phyloP scores from a whole-genome alignment of 2,797 vertebrate species.

The Galago senegalensis region DNA sequence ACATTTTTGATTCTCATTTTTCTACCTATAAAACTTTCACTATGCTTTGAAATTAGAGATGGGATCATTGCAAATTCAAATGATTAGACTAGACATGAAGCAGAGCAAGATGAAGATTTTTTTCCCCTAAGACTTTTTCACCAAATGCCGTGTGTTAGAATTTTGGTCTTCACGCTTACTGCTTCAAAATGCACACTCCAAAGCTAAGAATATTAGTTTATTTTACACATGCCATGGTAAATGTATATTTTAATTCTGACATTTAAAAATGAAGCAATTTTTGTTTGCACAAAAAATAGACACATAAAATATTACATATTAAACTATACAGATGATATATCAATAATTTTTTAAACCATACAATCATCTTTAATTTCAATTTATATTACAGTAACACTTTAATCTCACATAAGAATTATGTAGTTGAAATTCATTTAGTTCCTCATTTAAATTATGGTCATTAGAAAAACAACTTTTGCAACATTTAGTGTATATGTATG shows the following conservation, averaged over 20 bases:
- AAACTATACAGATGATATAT: conserved; percentile 18
- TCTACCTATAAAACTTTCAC: background rate
- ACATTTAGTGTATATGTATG: background rate
- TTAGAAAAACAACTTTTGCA: background rate
- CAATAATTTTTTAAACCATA: background rate
- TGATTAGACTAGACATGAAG: background rate
- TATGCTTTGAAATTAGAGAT: background rate
- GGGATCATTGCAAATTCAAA: background rate
- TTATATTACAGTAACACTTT: background rate
- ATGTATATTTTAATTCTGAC: conserved; percentile 56
- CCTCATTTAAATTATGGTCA: background rate
- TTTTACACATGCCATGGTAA: background rate
- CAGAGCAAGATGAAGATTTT: background rate
- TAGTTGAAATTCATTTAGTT: background rate
- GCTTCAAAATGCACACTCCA: background rate
- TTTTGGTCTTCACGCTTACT: background rate
- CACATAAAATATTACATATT: background rate
- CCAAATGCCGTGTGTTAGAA: background rate
- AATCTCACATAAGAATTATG: background rate
- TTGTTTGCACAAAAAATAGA: conserved; percentile 17
- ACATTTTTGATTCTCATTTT: background rate
- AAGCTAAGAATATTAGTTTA: background rate
- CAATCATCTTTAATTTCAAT: conserved; percentile 7
- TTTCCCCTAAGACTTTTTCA: background rate
- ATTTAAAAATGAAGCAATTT: conserved; percentile 38